Base-by-base conservation (phyloP, 2,888 invertebrate genomes). In the Anorthoa munda region DNA sequence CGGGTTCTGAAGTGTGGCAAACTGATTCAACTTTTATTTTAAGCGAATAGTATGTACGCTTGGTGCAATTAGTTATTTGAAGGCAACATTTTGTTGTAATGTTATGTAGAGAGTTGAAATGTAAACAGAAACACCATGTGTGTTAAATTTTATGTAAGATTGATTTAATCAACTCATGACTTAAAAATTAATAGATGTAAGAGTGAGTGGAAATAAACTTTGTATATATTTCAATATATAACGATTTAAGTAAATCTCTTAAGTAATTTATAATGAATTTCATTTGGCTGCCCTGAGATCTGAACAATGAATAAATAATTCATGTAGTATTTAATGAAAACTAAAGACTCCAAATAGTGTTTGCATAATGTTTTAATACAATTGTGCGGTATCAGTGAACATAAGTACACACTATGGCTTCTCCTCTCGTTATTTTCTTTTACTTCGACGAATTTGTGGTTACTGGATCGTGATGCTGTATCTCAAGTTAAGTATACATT, bases 201-300 rank as follows among this genome's bases (percentile, higher is more conserved):
- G 95, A 92, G 91, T 92, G 95, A 95, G 94, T 94, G 94, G 93
- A 94, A 93, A 92, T 91, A 92, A 94, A 95, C 93, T 93, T 93
- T 95, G 95, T 96, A 95, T 94, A 96, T 96, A 96, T 92, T 95
- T 95, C 94, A 94, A 91, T 94, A 95, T 95, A 95, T 94, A 95
- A 94, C 92, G 90, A 92, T 93, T 93, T 95, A 96, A 95, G 95
- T 94, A 96, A 95, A 96, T 93, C 94, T 95, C 95, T 95, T 95
- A 95, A 95, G 95, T 95, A 94, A 95, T 89, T 94, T 93, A 93
- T 89, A 86, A 87, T 91, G 95, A 91, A 94, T 96, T 96, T 96
- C 92, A 95, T 96, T 95, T 95, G 82, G 85, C 74, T 84, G 89
- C 93, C 96, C 96, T 96, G 97, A 97, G 95, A 95, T 95, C 95